These are phyloP conservation scores for Melinaea menophilus DNA, from an alignment of 2,888 invertebrate species.

Conservation along the genomic window DNA sequence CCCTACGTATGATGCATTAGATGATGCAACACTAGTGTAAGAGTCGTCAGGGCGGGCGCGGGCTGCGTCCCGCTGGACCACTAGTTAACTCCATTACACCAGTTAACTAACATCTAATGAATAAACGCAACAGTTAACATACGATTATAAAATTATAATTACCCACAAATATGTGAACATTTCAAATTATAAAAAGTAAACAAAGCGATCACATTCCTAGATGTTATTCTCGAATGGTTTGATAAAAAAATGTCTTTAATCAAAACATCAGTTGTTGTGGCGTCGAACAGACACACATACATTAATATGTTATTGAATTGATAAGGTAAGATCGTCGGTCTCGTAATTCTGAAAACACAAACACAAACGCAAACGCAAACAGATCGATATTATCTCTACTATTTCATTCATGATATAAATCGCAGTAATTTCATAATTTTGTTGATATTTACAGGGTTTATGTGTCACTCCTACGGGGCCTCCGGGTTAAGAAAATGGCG, in stretches of 20 bases:
- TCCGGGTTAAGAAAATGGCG: slow-evolving; percentile 22
- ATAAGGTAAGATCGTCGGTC: slow-evolving; percentile 27
- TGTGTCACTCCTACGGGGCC: not conserved
- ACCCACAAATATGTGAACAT: not conserved
- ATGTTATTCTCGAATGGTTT: not conserved
- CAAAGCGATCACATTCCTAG: not conserved
- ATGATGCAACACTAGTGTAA: no score
- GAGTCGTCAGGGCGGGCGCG: no score
- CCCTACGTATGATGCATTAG: no score
- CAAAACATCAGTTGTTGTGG: not conserved
- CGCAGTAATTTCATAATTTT: slow-evolving; percentile 24
- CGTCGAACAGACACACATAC: slow-evolving; percentile 6
- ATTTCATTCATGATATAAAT: slow-evolving; percentile 25
- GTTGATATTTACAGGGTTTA: no score
- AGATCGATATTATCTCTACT: slow-evolving; percentile 13
- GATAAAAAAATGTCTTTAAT: not conserved
- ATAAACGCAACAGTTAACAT: not conserved
- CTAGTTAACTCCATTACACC: no score
- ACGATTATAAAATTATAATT: no score
- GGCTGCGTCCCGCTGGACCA: no score
- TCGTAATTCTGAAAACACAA: slow-evolving; percentile 28
- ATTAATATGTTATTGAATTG: slow-evolving; percentile 9
- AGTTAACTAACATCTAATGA: no score
- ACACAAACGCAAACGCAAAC: slow-evolving; percentile 37
- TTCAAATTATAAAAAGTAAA: not conserved